Conservation (phyloP, 2,797 vertebrate genomes). For the Acridotheres tristis region DNA sequence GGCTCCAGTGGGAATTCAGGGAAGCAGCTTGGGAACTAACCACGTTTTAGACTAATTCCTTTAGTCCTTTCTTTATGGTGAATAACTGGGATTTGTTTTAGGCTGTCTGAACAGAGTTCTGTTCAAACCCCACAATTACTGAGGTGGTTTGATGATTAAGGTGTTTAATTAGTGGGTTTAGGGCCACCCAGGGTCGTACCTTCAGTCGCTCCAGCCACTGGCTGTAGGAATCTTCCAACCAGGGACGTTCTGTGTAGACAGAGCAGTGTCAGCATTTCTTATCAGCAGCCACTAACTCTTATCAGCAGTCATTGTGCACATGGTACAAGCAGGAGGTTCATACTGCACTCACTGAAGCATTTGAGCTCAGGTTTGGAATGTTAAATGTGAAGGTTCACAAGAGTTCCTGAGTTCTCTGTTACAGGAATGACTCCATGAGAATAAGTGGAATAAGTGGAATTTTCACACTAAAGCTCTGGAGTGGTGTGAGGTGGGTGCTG, state of each 20-base stretch:
- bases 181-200: constrained; percentile 50
- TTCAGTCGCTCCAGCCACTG: constrained; percentile 91
- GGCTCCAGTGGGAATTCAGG: background rate
- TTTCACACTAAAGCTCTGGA: background rate
- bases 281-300: background rate
- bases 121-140: background rate
- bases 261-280: background rate
- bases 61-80: background rate
- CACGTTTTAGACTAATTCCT: background rate
- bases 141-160: background rate
- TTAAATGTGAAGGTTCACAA: background rate
- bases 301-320: background rate
- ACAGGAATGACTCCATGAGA: background rate
- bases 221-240: constrained; percentile 91
- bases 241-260: constrained; percentile 86
- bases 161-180: background rate
- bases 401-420: background rate
- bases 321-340: background rate
- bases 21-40: background rate
- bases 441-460: background rate
- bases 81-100: background rate
- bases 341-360: background rate
- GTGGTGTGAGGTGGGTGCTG: background rate
- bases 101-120: background rate
- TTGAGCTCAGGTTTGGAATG: background rate